Evolutionary conservation across 2,113 vertebrate genomes (phyloP).

Genomic region (Antechinus stuartii): DNA sequence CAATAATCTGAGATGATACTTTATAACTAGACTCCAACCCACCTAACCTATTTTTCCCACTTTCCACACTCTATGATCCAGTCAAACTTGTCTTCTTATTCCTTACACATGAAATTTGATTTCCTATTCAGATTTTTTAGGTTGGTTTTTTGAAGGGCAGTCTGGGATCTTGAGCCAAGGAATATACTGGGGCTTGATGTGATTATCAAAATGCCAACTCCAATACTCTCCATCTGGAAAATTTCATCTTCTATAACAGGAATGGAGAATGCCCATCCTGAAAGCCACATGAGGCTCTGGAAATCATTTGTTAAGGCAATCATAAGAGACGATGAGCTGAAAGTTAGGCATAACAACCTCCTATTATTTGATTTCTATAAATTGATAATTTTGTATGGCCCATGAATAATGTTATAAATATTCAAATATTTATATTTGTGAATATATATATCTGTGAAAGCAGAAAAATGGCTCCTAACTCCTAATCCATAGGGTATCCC

Average conservation of each 20-base stretch:
- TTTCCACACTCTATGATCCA: not conserved
- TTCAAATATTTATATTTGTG: too few species aligned
- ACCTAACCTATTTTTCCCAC: not conserved
- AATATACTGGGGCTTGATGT: not conserved
- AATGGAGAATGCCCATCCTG: too few species aligned
- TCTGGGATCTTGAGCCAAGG: not conserved
- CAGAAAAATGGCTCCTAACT: too few species aligned
- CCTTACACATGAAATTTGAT: not conserved
- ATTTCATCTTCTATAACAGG: not conserved
- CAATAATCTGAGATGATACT: not conserved
- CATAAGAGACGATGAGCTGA: too few species aligned
- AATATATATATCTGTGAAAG: too few species aligned
- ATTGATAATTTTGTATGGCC: too few species aligned
- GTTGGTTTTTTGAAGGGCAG: not conserved
- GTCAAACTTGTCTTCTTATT: not conserved
- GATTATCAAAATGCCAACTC: not conserved
- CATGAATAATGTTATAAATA: too few species aligned
- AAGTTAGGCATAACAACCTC: too few species aligned
- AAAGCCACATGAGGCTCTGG: too few species aligned
- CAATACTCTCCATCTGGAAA: not conserved
- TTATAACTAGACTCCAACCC: not conserved
- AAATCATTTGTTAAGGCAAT: too few species aligned
- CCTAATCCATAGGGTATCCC: not conserved
- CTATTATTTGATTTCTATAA: too few species aligned
- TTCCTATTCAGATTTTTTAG: not conserved